Conservation (phyloP, 1,140 invertebrate genomes). For the Teleogryllus occipitalis region DNA sequence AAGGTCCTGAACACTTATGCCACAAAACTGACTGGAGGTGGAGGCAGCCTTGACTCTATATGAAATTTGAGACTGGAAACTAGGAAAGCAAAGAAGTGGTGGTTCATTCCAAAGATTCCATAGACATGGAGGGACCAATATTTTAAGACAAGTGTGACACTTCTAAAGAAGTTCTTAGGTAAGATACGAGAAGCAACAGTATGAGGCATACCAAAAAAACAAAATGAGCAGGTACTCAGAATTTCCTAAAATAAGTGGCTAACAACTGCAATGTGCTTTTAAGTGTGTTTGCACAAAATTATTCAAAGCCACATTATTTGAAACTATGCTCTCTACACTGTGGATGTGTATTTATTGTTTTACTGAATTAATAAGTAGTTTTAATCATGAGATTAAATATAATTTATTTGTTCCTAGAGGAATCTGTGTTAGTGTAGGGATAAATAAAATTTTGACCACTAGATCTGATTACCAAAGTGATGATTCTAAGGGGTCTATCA, state of each 20-base stretch:
- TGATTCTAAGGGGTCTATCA: neutral
- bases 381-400: neutral
- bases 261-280: neutral
- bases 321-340: neutral
- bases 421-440: neutral
- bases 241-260: neutral
- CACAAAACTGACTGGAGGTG: conserved; percentile 55
- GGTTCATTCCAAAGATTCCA: neutral
- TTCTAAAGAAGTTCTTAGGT: too few relatives aligned
- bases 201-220: too few relatives aligned
- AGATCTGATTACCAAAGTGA: neutral
- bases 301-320: neutral
- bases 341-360: conserved; percentile 1
- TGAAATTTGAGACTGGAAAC: neutral
- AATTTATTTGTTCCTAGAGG: neutral
- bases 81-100: neutral
- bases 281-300: neutral
- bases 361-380: neutral
- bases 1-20: conserved; percentile 59
- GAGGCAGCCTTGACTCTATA: conserved; percentile 20
- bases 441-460: neutral
- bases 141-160: neutral
- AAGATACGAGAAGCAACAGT: too few relatives aligned
- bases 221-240: too few relatives aligned
- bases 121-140: neutral